A percentile compares a stretch with the other conserved stretches of the same genome.
phyloP scores from a whole-genome alignment of 2,888 invertebrate species.

The Xanthorhoe spadicearia region DNA sequence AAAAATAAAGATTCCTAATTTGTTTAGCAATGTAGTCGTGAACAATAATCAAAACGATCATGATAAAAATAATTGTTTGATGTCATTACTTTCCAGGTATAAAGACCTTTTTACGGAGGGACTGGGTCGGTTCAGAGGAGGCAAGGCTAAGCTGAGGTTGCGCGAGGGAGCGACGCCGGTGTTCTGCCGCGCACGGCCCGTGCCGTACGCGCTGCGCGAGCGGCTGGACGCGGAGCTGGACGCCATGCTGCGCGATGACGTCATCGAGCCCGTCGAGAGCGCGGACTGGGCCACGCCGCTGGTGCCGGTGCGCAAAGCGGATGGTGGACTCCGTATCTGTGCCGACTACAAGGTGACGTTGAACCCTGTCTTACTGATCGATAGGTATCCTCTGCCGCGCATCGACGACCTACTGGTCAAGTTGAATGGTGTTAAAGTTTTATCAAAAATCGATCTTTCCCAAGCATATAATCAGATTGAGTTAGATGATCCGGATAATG shows the following conservation, averaged over 20 bases:
- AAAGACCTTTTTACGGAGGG: slow-evolving; percentile 18
- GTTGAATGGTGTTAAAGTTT: slow-evolving; percentile 25
- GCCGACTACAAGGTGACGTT: slow-evolving; percentile 33
- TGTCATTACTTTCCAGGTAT: slow-evolving; percentile 5
- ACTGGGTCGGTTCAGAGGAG: slow-evolving; percentile 36
- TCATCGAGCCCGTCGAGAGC: slow-evolving; percentile 6
- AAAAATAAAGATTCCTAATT: slow-evolving; percentile 1
- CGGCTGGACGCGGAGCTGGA: slow-evolving; percentile 33
- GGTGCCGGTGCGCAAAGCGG: slow-evolving; percentile 25
- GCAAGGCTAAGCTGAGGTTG: slow-evolving; percentile 34
- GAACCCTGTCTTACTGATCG: slow-evolving; percentile 35
- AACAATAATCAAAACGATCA: not conserved
- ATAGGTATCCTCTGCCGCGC: slow-evolving; percentile 27
- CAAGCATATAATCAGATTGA: slow-evolving; percentile 41
- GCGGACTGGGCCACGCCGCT: slow-evolving; percentile 31
- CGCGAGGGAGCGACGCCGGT: slow-evolving; percentile 42
- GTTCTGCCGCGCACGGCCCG: slow-evolving; percentile 41
- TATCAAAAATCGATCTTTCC: slow-evolving; percentile 40
- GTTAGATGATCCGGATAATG: slow-evolving; percentile 33
- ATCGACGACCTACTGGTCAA: slow-evolving; percentile 32
- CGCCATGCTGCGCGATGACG: slow-evolving; percentile 28
- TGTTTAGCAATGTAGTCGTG: not conserved
- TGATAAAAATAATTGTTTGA: not conserved
- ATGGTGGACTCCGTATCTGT: slow-evolving; percentile 29
- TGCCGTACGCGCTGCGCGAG: slow-evolving; percentile 38